Conservation (phyloP, 2,888 invertebrate genomes). For the Sphaerophoria rueppellii region DNA sequence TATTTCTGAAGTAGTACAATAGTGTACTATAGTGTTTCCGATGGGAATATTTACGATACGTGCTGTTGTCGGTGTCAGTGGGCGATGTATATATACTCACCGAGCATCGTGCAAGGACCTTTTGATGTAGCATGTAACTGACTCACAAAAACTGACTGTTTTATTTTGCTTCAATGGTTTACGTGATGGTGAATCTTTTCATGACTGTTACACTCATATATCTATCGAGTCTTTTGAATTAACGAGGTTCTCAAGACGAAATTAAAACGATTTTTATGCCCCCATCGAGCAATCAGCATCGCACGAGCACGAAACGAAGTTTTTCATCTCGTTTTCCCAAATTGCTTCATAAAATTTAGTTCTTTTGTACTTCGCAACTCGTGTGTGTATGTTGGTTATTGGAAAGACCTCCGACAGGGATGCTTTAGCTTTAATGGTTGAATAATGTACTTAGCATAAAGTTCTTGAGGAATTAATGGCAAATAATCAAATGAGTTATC, state of each 20-base stretch:
- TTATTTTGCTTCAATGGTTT: constrained; percentile 11
- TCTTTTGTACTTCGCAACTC: not conserved
- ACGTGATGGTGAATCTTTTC: constrained; percentile 13
- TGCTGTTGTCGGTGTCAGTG: constrained; percentile 3
- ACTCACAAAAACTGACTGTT: constrained; percentile 10
- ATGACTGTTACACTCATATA: not conserved
- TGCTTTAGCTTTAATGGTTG: not conserved
- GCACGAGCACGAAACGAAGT: constrained; percentile 1
- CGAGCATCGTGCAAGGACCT: constrained; percentile 2
- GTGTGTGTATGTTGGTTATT: not conserved
- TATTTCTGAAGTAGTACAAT: not conserved
- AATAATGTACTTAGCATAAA: not conserved
- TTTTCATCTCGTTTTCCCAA: not conserved
- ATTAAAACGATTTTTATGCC: constrained; percentile 21
- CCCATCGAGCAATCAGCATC: not conserved
- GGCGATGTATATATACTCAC: not conserved
- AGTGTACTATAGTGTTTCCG: constrained; percentile 7
- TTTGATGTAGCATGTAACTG: constrained; percentile 11
- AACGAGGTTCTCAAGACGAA: constrained; percentile 14
- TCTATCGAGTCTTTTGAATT: not conserved
- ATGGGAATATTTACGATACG: constrained; percentile 37
- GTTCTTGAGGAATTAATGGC: not conserved
- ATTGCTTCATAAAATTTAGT: constrained; percentile 18
- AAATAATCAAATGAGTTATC: constrained; percentile 15
- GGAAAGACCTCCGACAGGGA: not conserved